These are phyloP conservation scores for Peromyscus aztecus DNA, from an alignment of 2,797 vertebrate genomes.

Conservation along the genomic window DNA sequence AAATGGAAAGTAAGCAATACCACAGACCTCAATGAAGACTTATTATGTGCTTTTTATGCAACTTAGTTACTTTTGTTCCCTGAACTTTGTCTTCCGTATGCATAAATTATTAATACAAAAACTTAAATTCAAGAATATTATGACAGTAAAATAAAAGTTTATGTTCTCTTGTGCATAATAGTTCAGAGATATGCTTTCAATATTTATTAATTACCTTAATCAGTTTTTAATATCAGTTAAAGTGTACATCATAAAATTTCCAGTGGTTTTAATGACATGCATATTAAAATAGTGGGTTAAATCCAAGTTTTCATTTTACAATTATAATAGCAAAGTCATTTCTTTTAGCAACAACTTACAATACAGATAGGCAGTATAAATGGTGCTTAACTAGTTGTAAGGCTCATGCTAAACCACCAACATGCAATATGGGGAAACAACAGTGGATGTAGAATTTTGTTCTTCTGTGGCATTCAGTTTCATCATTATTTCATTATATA, in stretches of 20 bases:
- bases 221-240: not conserved
- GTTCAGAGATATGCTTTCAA: not conserved
- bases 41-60: not conserved
- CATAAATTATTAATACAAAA: not conserved
- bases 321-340: not conserved
- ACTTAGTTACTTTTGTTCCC: slow-evolving; percentile 28
- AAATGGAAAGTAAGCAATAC: not conserved
- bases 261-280: not conserved
- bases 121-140: not conserved
- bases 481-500: not conserved
- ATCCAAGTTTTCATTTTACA: not conserved
- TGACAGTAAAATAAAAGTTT: not conserved
- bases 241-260: not conserved
- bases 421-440: not conserved
- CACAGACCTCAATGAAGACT: not conserved
- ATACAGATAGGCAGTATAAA: not conserved
- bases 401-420: not conserved
- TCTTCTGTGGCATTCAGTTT: not conserved
- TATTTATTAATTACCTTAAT: not conserved
- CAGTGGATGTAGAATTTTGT: not conserved
- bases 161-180: not conserved
- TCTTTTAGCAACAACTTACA: not conserved
- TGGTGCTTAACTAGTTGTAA: not conserved
- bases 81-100: not conserved
- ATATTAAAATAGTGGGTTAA: not conserved